Evolutionary conservation across 2,113 vertebrate genomes (phyloP).

Genomic region (Istiophorus platypterus): DNA sequence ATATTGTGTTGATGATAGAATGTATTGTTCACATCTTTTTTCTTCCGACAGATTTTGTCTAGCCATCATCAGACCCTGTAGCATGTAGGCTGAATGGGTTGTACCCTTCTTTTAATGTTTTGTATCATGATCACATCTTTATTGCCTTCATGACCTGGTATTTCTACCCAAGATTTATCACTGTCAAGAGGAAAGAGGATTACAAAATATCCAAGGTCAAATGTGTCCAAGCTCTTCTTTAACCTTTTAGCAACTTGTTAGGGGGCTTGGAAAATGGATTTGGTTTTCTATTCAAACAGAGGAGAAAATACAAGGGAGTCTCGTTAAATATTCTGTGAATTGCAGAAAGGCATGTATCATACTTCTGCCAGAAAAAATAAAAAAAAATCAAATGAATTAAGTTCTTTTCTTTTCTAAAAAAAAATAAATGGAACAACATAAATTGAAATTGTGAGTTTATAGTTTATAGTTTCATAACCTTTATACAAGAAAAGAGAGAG

Average conservation of each 20-base stretch:
- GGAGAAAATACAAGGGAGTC: neutral
- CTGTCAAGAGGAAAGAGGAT: constrained; percentile 49
- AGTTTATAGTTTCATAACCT: neutral
- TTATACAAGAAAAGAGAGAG: neutral
- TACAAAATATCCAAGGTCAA: constrained; percentile 56
- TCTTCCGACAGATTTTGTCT: constrained; percentile 35
- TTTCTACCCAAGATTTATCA: constrained; percentile 65
- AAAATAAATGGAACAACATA: neutral
- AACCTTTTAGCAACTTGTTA: constrained; percentile 5
- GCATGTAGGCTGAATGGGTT: constrained; percentile 6
- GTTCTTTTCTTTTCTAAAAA: no score
- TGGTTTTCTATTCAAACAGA: neutral
- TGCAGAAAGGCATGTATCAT: neutral
- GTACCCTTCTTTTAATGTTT: constrained; percentile 51
- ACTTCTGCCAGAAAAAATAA: neutral
- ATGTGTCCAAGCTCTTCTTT: constrained; percentile 33
- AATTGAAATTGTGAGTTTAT: neutral
- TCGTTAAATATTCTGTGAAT: neutral
- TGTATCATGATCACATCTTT: constrained; percentile 55
- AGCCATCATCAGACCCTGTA: constrained; percentile 27
- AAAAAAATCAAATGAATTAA: neutral
- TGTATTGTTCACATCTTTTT: constrained; percentile 38
- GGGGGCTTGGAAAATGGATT: constrained; percentile 13
- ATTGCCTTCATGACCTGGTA: constrained; percentile 49
- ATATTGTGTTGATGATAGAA: constrained; percentile 42